phyloP scores from a whole-genome alignment of 2,888 invertebrate genomes.

The Invenusta paracnida region DNA sequence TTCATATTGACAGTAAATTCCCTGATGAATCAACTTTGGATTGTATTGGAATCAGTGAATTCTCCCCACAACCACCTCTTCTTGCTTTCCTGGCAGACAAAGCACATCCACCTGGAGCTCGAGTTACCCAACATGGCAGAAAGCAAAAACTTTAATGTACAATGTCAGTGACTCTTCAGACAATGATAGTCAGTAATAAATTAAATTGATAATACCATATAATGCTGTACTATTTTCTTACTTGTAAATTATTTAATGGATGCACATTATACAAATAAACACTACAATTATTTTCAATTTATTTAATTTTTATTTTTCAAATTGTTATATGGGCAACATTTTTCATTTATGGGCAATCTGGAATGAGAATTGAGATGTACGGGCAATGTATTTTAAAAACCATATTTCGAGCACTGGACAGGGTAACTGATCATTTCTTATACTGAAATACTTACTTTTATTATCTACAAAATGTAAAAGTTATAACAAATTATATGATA shows the following conservation, averaged over 20 bases:
- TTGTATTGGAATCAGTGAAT: no score
- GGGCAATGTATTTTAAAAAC: background rate
- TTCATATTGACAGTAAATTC: no score
- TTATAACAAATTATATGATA: no score
- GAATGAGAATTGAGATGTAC: conserved; percentile 22
- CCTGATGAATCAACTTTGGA: no score
- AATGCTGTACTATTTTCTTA: background rate
- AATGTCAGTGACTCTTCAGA: background rate
- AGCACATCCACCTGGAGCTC: no score
- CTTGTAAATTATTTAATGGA: background rate
- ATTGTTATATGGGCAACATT: conserved; percentile 29
- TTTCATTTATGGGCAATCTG: conserved; percentile 26
- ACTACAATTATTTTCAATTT: background rate
- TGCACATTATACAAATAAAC: background rate
- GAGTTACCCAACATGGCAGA: no score
- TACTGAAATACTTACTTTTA: no score
- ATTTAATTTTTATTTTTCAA: background rate
- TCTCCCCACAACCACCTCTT: no score
- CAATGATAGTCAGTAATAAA: background rate
- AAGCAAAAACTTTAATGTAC: no score
- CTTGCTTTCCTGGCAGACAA: no score
- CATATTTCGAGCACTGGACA: conserved; percentile 20
- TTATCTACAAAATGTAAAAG: no score
- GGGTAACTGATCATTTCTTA: no score
- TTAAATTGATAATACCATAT: background rate